Evolutionary conservation across 2,888 invertebrate species (phyloP).

Genomic region (Charanyca ferruginea): DNA sequence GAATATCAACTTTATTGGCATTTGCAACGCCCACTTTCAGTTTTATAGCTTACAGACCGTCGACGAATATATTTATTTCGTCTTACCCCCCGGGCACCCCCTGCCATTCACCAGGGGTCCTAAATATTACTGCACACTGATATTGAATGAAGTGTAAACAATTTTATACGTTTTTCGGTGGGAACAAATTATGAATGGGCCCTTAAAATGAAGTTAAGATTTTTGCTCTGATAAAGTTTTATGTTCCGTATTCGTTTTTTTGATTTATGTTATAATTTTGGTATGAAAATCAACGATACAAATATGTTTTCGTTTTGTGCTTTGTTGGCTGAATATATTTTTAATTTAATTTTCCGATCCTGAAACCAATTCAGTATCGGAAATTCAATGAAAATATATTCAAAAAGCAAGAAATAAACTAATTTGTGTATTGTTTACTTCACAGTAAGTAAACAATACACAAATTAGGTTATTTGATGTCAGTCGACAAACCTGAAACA

Average conservation of each 20-base stretch:
- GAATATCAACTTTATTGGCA: conserved; percentile 48
- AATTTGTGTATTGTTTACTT: neutral
- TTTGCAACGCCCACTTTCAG: conserved; percentile 43
- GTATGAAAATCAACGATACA: neutral
- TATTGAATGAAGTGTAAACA: conserved; percentile 59
- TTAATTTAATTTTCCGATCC: too few species aligned
- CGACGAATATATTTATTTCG: conserved; percentile 46
- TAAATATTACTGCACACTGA: conserved; percentile 28
- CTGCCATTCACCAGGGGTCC: conserved; percentile 15
- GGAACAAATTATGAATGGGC: conserved; percentile 49
- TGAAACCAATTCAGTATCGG: too few species aligned
- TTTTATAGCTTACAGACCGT: conserved; percentile 52
- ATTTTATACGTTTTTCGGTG: conserved; percentile 37
- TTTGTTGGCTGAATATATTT: too few species aligned
- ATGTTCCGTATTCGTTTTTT: conserved; percentile 17
- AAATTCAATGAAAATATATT: too few species aligned
- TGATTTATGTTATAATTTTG: conserved; percentile 3
- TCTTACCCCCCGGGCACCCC: conserved; percentile 23
- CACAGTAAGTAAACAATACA: too few species aligned
- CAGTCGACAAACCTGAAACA: neutral
- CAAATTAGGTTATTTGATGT: too few species aligned
- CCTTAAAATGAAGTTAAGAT: conserved; percentile 41
- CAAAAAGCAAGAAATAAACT: too few species aligned
- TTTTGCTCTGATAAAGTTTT: conserved; percentile 41
- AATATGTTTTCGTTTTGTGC: neutral